Evolutionary conservation across 2,888 invertebrate species (phyloP).

Genomic region (Phytoseiulus persimilis): DNA sequence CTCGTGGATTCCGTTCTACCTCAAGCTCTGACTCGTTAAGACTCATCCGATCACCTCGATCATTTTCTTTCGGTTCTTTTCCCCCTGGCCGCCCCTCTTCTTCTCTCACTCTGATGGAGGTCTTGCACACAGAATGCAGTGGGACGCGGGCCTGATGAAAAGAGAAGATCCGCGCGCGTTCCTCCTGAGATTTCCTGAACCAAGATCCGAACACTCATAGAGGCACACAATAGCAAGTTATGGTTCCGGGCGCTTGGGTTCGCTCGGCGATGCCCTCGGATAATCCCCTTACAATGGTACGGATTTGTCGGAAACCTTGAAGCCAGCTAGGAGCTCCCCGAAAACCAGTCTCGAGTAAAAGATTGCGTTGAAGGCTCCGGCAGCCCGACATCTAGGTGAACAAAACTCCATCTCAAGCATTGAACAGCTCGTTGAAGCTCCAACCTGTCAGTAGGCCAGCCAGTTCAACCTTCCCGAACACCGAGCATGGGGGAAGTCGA

Average conservation of each 20-base stretch:
- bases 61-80: neutral
- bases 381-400: neutral
- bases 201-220: neutral
- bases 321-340: neutral
- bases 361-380: neutral
- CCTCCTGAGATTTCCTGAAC: neutral
- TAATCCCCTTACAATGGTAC: neutral
- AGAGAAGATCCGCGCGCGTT: neutral
- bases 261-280: neutral
- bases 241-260: neutral
- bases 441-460: neutral
- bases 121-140: neutral
- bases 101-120: neutral
- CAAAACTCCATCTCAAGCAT: neutral
- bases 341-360: neutral
- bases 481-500: neutral
- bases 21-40: neutral
- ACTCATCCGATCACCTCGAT: neutral
- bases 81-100: too few relatives aligned
- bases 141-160: neutral
- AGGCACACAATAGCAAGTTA: neutral
- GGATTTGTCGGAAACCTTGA: neutral
- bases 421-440: neutral
- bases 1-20: neutral
- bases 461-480: neutral